A percentile compares a stretch with the other conserved stretches of the same genome.
Conservation (phyloP, 2,888 invertebrate genomes). For the Agonopterix subpropinquella region DNA sequence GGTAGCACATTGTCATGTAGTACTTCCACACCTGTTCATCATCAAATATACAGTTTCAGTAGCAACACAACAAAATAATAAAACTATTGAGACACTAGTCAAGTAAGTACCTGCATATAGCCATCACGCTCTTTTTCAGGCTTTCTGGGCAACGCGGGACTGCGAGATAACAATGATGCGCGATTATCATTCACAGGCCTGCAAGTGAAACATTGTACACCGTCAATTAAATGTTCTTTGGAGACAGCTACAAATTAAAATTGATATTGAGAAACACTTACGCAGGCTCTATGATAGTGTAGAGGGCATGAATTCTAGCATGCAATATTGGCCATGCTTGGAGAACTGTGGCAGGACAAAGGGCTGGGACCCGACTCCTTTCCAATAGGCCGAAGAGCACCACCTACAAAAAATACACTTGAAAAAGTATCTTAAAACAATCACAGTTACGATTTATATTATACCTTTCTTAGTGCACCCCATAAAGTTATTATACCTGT, state of each 20-base stretch:
- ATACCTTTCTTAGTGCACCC: too few species aligned
- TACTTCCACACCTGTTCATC: slow-evolving; percentile 89
- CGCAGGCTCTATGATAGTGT: slow-evolving; percentile 96
- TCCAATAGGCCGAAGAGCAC: slow-evolving; percentile 94
- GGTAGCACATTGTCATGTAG: slow-evolving; percentile 96
- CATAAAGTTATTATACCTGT: too few species aligned
- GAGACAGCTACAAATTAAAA: too few species aligned
- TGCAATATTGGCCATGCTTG: slow-evolving; percentile 98
- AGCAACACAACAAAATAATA: background rate
- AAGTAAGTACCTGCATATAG: slow-evolving; percentile 82
- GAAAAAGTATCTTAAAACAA: background rate
- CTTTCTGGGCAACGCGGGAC: slow-evolving; percentile 91
- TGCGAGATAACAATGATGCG: slow-evolving; percentile 90
- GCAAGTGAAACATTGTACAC: slow-evolving; percentile 23
- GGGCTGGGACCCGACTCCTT: slow-evolving; percentile 85
- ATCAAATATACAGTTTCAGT: background rate
- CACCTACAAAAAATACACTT: slow-evolving; percentile 42
- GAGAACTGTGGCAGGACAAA: slow-evolving; percentile 89
- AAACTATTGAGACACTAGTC: too few species aligned
- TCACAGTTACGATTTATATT: too few species aligned
- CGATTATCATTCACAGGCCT: slow-evolving; percentile 97
- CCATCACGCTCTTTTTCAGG: slow-evolving; percentile 95
- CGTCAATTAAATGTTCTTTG: background rate
- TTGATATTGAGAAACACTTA: slow-evolving; percentile 58
- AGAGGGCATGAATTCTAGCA: slow-evolving; percentile 91